Percentiles rank a stretch among this genome's conserved stretches.
Conservation (phyloP, 2,113 vertebrate genomes). For the Petroica traversi region DNA sequence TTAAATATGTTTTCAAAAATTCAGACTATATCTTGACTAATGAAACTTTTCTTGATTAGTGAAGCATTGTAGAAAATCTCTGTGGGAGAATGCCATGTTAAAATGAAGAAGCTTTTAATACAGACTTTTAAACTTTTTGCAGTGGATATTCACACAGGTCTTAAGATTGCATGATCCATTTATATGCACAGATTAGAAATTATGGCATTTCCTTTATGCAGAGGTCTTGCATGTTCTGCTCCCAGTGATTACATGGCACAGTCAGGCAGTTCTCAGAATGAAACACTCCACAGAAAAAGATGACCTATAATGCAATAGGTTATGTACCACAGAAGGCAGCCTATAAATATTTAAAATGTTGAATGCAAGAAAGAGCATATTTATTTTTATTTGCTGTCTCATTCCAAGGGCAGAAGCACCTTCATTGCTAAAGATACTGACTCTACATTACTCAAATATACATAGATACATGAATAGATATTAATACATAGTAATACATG, state of each 20-base stretch:
- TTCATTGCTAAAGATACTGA: not conserved
- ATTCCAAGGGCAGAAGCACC: slow-evolving; percentile 3
- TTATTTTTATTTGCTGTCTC: slow-evolving; percentile 53
- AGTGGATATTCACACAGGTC: slow-evolving; percentile 53
- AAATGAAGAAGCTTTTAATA: slow-evolving; percentile 57
- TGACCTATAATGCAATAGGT: slow-evolving; percentile 60
- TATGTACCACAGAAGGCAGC: slow-evolving; percentile 56
- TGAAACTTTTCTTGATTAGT: slow-evolving; percentile 33
- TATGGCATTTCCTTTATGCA: not conserved
- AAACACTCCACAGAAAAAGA: slow-evolving; percentile 50
- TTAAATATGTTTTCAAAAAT: slow-evolving; percentile 21
- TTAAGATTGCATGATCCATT: slow-evolving; percentile 63
- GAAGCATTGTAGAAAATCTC: not conserved
- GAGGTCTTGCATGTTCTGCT: not conserved
- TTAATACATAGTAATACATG: not conserved
- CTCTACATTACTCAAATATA: not conserved
- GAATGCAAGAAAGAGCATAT: slow-evolving; percentile 59
- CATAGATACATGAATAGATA: not conserved
- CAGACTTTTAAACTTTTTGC: slow-evolving; percentile 30
- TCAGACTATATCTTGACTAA: slow-evolving; percentile 21
- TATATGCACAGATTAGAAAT: slow-evolving; percentile 44
- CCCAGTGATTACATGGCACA: not conserved
- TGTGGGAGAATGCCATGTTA: not conserved
- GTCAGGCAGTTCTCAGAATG: slow-evolving; percentile 5
- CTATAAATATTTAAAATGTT: slow-evolving; percentile 69